Evolutionary conservation across 2,888 invertebrate genomes (phyloP).

Genomic region (Chrysina gloriosa): DNA sequence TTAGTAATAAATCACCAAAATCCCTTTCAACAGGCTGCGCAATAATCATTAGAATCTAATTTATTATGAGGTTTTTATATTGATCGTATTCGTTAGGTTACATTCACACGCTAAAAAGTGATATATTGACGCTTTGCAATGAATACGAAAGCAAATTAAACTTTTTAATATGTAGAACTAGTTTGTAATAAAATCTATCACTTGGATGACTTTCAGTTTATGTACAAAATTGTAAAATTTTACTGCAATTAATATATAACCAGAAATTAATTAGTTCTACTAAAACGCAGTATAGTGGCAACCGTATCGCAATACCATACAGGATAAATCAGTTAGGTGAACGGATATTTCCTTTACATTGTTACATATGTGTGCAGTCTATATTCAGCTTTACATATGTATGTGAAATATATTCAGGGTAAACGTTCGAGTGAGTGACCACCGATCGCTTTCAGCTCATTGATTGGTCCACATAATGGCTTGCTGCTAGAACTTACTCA

Average conservation of each 20-base stretch:
- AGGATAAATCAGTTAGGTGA: slow-evolving; percentile 5
- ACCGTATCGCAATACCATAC: neutral
- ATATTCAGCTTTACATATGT: neutral
- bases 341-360: neutral
- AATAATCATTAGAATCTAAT: neutral
- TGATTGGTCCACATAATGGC: slow-evolving; percentile 27
- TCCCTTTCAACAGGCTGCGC: neutral
- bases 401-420: slow-evolving; percentile 2
- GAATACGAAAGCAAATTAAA: no score
- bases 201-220: no score
- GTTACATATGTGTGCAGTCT: neutral
- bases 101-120: neutral
- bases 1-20: slow-evolving; percentile 5
- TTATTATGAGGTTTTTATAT: neutral
- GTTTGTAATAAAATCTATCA: no score
- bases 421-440: slow-evolving; percentile 23
- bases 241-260: neutral
- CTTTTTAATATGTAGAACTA: no score
- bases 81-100: neutral
- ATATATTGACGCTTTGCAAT: no score
- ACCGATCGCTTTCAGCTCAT: slow-evolving; percentile 24
- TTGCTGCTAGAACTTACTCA: slow-evolving; percentile 20
- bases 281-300: neutral
- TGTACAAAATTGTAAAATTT: neutral
- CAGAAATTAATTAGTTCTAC: neutral